These are phyloP conservation scores for Montipora capricornis DNA, from an alignment of 64 coral and sea anemone genomes.

Conservation along the genomic window DNA sequence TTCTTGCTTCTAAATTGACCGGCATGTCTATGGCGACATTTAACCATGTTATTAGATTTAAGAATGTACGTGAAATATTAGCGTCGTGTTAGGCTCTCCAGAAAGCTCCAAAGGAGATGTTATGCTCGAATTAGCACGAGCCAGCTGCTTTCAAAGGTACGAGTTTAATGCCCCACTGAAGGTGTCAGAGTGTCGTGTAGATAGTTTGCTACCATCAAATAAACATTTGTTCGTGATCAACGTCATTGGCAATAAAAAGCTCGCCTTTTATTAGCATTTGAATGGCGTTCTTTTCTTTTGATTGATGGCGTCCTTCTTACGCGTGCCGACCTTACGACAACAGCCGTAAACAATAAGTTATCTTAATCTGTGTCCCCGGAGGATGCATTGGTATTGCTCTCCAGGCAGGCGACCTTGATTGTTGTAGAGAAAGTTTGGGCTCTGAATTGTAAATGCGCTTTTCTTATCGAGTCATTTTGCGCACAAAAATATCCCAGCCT, in stretches of 20 bases:
- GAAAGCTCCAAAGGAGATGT: slow-evolving; percentile 7
- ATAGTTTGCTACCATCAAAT: slow-evolving; percentile 49
- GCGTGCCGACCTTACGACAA: slow-evolving; percentile 79
- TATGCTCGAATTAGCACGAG: slow-evolving; percentile 26
- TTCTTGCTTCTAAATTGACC: too few relatives aligned
- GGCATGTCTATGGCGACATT: not conserved
- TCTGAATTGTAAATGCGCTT: slow-evolving; percentile 21
- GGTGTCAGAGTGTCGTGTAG: slow-evolving; percentile 27
- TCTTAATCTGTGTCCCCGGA: slow-evolving; percentile 50
- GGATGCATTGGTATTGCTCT: slow-evolving; percentile 17
- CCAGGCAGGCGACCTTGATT: not conserved
- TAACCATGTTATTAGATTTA: not conserved
- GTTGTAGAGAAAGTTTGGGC: slow-evolving; percentile 5
- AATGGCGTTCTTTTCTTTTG: slow-evolving; percentile 61
- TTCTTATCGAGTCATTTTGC: slow-evolving; percentile 1
- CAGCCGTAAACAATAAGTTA: slow-evolving; percentile 46
- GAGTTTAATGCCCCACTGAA: slow-evolving; percentile 54
- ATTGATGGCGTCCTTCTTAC: slow-evolving; percentile 79
- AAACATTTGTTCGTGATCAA: slow-evolving; percentile 67
- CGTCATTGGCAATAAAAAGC: slow-evolving; percentile 49
- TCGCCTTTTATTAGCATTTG: slow-evolving; percentile 69
- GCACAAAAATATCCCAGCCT: slow-evolving; percentile 24
- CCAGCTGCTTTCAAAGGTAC: slow-evolving; percentile 47
- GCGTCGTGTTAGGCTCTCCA: slow-evolving; percentile 11
- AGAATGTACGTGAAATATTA: not conserved